Evolutionary conservation across 2,797 vertebrate genomes (phyloP).

Genomic region (Mormyrops boulengeri): DNA sequence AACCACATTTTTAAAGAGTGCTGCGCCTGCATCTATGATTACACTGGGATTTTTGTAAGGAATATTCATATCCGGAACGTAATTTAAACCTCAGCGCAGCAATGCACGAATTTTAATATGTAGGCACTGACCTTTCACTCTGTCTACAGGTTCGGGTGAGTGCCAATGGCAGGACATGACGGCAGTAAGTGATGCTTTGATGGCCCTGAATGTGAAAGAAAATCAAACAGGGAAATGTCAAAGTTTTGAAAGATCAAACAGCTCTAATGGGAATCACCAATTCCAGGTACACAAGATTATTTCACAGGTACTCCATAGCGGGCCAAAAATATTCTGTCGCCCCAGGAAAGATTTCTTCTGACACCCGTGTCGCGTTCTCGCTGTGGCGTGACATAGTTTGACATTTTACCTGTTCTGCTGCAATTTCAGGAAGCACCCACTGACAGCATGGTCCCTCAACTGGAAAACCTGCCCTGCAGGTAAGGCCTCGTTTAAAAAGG

Average conservation of each 20-base stretch:
- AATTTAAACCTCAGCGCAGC: background rate
- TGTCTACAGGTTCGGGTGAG: background rate
- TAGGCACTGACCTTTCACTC: background rate
- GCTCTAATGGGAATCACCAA: slow-evolving; percentile 3
- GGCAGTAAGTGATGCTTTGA: background rate
- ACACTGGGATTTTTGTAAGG: background rate
- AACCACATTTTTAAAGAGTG: background rate
- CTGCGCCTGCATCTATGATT: background rate
- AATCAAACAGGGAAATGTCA: background rate
- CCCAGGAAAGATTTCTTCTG: slow-evolving; percentile 42
- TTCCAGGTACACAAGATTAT: background rate
- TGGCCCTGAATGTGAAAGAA: background rate
- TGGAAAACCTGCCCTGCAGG: slow-evolving; percentile 33
- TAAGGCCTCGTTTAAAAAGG: slow-evolving; percentile 12
- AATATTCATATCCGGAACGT: background rate
- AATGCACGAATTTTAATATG: background rate
- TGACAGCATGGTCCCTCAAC: slow-evolving; percentile 31
- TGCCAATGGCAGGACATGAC: background rate
- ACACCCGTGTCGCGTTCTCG: slow-evolving; percentile 38
- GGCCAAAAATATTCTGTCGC: slow-evolving; percentile 33
- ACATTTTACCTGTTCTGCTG: slow-evolving; percentile 44
- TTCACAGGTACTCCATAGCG: background rate
- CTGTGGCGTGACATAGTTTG: slow-evolving; percentile 39
- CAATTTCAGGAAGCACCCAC: slow-evolving; percentile 36
- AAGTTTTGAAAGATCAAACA: background rate